Base-by-base conservation (phyloP, 37 sponge, comb jelly and placozoan genomes). In the Ephydatia muelleri region DNA sequence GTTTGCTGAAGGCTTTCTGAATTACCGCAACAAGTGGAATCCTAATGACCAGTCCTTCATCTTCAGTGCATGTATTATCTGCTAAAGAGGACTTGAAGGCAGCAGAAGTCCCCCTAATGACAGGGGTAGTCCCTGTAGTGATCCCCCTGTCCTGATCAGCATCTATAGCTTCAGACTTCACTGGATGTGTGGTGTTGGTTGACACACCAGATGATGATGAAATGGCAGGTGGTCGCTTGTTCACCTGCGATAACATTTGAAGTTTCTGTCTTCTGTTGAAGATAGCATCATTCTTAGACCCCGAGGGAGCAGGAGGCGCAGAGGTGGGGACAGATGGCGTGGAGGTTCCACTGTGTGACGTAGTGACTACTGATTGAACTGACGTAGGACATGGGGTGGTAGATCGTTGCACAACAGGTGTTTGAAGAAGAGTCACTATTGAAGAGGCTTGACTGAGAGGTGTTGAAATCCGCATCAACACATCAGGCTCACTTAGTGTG, bases 221-320 rank as follows among this genome's bases (percentile, higher is more conserved):
- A 37, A 81, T 31, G 21, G 87, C 34, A 38, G 31, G 38, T n/a
- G 57, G 82, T 19, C 30, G 72, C 22, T 27, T 73, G 70, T 68
- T 76, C 12, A 84, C 19, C 21, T 39, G 76, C 29, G 85, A 84
- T 13, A 84, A 27, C 85, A 67, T 68, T 32, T 84, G 68, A 43
- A 77, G 28, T 40, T 77, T 67, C 28, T 84, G 21, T 27, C 27
- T 79, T 13, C 80, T 72, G 13, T 72, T 34, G 14, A 35, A 34
- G 33, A 35, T 35, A 16, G 73, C 31, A 72, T 35, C 73, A 34
- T 5, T 13, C 31, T 8, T 35, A 16, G 11, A 0, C 21, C 57
- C 57, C 57, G 16, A 14, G 6, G 43, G 43, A 6, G 43, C 6
- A 43, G 43, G 6, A 43, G 6, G 43, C 6, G 43, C n/a, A n/a